Base-by-base conservation (phyloP, 2,113 vertebrate genomes). In the Rhynchomys soricoides region DNA sequence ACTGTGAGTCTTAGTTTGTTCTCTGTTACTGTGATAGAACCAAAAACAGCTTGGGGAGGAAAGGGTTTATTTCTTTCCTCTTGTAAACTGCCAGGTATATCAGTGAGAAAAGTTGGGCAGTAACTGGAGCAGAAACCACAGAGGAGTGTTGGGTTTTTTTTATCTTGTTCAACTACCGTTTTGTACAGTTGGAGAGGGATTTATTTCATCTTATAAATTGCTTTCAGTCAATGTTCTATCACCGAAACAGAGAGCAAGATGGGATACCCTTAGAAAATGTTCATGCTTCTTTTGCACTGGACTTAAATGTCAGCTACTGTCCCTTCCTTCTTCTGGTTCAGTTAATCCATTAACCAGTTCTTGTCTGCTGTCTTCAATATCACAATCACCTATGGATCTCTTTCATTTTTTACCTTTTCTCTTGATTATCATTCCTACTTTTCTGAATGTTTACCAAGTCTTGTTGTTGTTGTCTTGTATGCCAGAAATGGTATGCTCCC, bases 341-440 rank as follows among this genome's bases (percentile, higher is more conserved):
- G 86, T 2, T 89, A 90, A 75, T 45, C 74, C 37, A 77, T 31
- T 85, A 55, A 71, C 48, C 45, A 57, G 6, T 55, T 45, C 85
- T 93, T 78, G 26, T 89, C 15, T 75, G 31, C 21, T 66, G 52
- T 37, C 50, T 93, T 95, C 82, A 77, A 5, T 52, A 34, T 91
- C 15, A 90, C 21, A 13, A 29, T 90, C 70, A 59, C 92, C 91
- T 75, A 34, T 90, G 37, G 57, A 4, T 90, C n/a, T 93, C 16
- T 40, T 95, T 85, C 74, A 11, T 79, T 81, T 7, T 78, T 78
- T 93, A 55, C 90, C 85, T 95, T 93, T 94, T 91, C 68, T 88
- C 59, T 96, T 94, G 43, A 75, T 85, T n/a, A 78, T 85, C 29
- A 79, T 68, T 79, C 40, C 59, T 90, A 17, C 31, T 90, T 94